Evolutionary conservation across 2,113 vertebrate genomes (phyloP), one percentile per base, ranked within the genome.

Genomic region (Rhegmatorhina hoffmannsi): DNA sequence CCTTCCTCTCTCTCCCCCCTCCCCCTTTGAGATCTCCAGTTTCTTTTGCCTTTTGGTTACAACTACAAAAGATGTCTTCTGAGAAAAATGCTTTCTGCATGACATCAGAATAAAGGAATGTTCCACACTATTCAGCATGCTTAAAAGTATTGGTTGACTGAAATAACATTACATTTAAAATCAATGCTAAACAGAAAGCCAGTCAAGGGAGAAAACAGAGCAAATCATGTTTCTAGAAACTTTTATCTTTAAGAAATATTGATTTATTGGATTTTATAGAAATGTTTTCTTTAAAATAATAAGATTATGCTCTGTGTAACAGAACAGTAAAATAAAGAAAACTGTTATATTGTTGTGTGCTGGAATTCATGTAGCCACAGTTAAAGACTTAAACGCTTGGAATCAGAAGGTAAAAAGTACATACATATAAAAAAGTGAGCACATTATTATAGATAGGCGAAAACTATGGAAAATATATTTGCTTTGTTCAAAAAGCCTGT

Each of bases 11-110:
- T 24, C 9, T n/a, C 15, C 34, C 47, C 31, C 17, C 1, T 50
- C 44, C 53, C 67, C 76, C 94, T 89, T 97, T 97, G 96, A 97
- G 95, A 96, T 97, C 97, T 97, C 97, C 94, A 97, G 97, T 97
- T 98, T 98, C 98, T 97, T 97, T 98, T 98, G 97, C 97, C 97
- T 98, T 98, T 98, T 97, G 94, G 97, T 98, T 97, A 90, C 97
- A 97, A 97, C 96, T 97, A 98, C 98, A 98, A 98, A 98, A 98
- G 98, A 97, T 97, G 97, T 98, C 97, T 98, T 98, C 97, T 97
- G 97, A 98, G 97, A 98, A 97, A 98, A 98, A 97, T 93, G 96
- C 98, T 97, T 97, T 96, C 93, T 92, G 95, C 95, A 98, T 98
- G 97, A 98, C 98, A 97, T 98, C 98, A 98, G 98, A 96, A 95